Evolutionary conservation across 2,888 invertebrate species (phyloP).

Genomic region (Labia minor): DNA sequence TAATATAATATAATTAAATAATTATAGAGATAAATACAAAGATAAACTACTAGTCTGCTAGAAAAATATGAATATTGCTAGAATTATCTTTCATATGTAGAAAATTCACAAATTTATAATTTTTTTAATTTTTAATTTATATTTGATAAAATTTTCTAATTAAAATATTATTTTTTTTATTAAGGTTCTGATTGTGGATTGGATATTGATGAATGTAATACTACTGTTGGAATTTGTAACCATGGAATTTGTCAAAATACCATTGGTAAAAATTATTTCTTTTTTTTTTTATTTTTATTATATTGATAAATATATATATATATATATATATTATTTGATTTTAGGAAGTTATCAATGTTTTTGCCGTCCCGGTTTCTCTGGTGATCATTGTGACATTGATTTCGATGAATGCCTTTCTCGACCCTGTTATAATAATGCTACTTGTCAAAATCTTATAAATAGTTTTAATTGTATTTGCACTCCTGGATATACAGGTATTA

Average conservation of each 20-base stretch:
- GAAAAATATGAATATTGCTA: no score
- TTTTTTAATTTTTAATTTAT: not conserved
- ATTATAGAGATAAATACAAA: no score
- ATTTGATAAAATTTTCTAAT: slow-evolving; percentile 16
- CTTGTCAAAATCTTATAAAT: slow-evolving; percentile 72
- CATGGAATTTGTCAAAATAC: slow-evolving; percentile 73
- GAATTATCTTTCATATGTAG: no score
- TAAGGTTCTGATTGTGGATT: slow-evolving; percentile 41
- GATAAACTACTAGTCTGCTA: no score
- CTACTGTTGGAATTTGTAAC: slow-evolving; percentile 46
- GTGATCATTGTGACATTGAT: slow-evolving; percentile 70
- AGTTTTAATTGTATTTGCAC: slow-evolving; percentile 73
- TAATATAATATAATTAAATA: no score
- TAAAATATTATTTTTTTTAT: no score
- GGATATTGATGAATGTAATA: slow-evolving; percentile 67
- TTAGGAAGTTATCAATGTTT: slow-evolving; percentile 62
- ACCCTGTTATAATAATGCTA: slow-evolving; percentile 73
- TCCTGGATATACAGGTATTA: slow-evolving; percentile 61
- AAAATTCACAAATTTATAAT: no score
- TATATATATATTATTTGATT: slow-evolving; percentile 16
- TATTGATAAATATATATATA: not conserved
- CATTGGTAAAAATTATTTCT: slow-evolving; percentile 39
- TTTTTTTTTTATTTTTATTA: not conserved
- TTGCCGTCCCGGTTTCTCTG: slow-evolving; percentile 80
- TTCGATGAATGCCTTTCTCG: slow-evolving; percentile 78